Base-by-base conservation (phyloP, 2,113 vertebrate genomes). In the Otis tarda region DNA sequence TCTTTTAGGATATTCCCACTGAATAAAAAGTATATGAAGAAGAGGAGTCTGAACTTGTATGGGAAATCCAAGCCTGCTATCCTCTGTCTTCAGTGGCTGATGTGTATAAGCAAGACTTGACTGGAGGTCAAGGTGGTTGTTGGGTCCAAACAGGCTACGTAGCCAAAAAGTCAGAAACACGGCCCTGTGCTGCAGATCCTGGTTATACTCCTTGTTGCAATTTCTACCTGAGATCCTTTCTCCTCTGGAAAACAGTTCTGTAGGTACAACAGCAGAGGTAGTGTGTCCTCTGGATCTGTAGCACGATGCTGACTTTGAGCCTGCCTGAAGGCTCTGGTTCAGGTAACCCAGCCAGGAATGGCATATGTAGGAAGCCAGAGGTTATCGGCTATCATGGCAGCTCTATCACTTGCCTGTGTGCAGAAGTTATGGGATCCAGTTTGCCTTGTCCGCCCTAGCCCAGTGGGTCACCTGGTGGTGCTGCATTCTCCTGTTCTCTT, bases 161-260 rank as follows among this genome's bases (percentile, higher is more conserved):
- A 61, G 57, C 14, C 20, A 61, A 73, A 76, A 83, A 69, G 2
- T n/a, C n/a, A 52, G 59, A 87, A 65, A 37, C 1, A 2, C 1
- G 14, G 14, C 22, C 30, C 6, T 0, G 0, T 74, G 12, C 4
- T 3, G 0, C 68, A 84, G 12, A 65, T 65, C 15, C 15, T 12
- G 4, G 8, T 35, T 67, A 17, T 23, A 45, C 6, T 45, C 15
- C 21, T 45, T 52, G 5, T 8, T 56, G 14, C 39, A 78, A 55
- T 75, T 93, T 84, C 33, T 89, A 12, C 7, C 39, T 11, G 16
- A 84, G 53, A 71, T 41, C 28, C 25, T 56, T 86, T 76, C 21
- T 82, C 5, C n/a, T 60, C 49, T 60, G n/a, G 23, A 63, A 87
- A 78, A 56, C 15, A 21, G 9, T 7, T 64, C 35, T 71, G 14